Evolutionary conservation across 2,797 vertebrate genomes (phyloP).

Genomic region (Coilia nasus): DNA sequence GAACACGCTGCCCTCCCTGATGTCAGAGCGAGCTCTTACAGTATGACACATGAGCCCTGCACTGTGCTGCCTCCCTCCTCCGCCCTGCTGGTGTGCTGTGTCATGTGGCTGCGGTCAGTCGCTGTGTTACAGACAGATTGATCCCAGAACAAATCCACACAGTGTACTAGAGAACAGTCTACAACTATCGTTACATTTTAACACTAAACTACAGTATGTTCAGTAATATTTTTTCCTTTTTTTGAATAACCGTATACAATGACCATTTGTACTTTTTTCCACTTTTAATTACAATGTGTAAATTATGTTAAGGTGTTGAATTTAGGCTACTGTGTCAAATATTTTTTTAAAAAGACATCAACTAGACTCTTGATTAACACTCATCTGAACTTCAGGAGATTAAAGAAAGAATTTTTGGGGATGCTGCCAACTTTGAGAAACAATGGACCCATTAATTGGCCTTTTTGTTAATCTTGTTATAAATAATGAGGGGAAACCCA

Average conservation of each 20-base stretch:
- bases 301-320: slow-evolving; percentile 10
- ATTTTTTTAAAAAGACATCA: no score
- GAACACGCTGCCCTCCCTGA: neutral
- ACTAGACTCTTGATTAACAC: neutral
- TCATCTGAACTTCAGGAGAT: neutral
- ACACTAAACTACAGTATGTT: neutral
- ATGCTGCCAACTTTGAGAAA: slow-evolving; percentile 1
- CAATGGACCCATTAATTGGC: neutral
- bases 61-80: no score
- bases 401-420: neutral
- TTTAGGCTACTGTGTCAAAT: no score
- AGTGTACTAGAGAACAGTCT: neutral
- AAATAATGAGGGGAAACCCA: neutral
- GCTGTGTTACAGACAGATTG: neutral
- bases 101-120: neutral
- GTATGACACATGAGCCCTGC: neutral
- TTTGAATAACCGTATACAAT: neutral
- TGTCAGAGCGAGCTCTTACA: neutral
- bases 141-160: neutral
- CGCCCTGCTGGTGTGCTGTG: neutral
- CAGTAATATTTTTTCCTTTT: neutral
- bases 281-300: neutral
- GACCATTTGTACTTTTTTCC: neutral
- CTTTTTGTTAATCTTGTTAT: neutral
- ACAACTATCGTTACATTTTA: neutral